A percentile compares a stretch with the other conserved stretches of the same genome.
Conservation (phyloP, 2,888 invertebrate species). For the Subacronicta megacephala region DNA sequence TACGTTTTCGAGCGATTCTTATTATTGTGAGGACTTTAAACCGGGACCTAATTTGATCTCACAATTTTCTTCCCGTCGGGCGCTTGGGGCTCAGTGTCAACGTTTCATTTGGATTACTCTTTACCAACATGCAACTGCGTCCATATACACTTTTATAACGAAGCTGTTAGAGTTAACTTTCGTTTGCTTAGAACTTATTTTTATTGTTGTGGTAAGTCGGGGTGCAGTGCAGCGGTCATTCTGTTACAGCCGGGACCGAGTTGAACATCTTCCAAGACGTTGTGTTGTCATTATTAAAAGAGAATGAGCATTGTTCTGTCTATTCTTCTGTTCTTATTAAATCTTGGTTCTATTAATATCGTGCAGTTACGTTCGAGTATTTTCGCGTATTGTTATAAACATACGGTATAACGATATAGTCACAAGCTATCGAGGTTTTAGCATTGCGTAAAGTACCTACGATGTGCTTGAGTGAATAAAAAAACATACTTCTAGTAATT, state of each 20-base stretch:
- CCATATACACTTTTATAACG: constrained; percentile 38
- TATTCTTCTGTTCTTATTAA: constrained; percentile 74
- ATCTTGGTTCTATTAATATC: constrained; percentile 40
- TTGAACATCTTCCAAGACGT: constrained; percentile 81
- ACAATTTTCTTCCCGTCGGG: constrained; percentile 80
- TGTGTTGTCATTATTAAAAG: constrained; percentile 80
- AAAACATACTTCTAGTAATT: too few species aligned
- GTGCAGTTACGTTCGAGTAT: constrained; percentile 1
- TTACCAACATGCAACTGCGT: constrained; percentile 61
- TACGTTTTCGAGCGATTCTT: constrained; percentile 76
- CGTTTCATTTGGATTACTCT: constrained; percentile 84
- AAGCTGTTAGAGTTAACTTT: constrained; percentile 53
- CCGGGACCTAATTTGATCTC: constrained; percentile 83
- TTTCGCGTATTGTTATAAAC: constrained; percentile 1
- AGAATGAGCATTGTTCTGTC: constrained; percentile 79
- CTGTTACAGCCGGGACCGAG: constrained; percentile 70
- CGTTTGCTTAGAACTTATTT: constrained; percentile 15
- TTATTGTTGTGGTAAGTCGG: constrained; percentile 59
- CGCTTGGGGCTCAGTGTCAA: constrained; percentile 83
- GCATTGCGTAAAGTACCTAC: too few species aligned
- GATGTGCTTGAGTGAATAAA: too few species aligned
- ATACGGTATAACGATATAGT: too few species aligned
- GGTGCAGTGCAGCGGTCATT: constrained; percentile 81
- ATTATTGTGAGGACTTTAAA: constrained; percentile 78
- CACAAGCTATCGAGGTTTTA: too few species aligned